phyloP scores from a whole-genome alignment of 1,140 invertebrate species.

The Colletes gigas region DNA sequence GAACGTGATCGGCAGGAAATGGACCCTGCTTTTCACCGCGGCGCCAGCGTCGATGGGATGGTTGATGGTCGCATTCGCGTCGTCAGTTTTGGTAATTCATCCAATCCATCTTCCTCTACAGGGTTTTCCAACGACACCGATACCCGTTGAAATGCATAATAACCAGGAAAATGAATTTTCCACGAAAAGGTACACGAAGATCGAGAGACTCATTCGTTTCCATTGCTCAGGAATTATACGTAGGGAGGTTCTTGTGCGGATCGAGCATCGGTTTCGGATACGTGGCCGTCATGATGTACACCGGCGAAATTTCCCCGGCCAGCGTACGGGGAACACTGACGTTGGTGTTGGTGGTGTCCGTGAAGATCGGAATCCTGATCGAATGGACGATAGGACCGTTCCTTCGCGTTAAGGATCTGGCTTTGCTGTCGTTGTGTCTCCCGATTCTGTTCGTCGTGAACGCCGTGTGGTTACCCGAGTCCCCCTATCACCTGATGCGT shows the following conservation, averaged over 20 bases:
- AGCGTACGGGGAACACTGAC: constrained; percentile 85
- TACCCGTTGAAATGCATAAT: too few relatives aligned
- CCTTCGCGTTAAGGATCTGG: constrained; percentile 81
- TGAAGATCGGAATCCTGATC: constrained; percentile 83
- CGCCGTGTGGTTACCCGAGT: constrained; percentile 87
- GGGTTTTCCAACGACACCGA: too few relatives aligned
- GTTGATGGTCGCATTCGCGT: constrained; percentile 82
- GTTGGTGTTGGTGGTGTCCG: constrained; percentile 82
- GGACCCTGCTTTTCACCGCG: constrained; percentile 82
- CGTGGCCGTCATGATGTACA: constrained; percentile 83
- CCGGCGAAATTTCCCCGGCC: constrained; percentile 84
- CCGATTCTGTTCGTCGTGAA: constrained; percentile 83
- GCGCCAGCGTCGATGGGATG: constrained; percentile 84
- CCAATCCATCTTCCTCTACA: background rate
- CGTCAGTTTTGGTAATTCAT: constrained; percentile 71
- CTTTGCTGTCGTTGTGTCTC: constrained; percentile 80
- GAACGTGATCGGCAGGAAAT: constrained; percentile 83
- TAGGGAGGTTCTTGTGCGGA: constrained; percentile 80
- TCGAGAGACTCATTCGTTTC: background rate
- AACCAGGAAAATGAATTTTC: background rate
- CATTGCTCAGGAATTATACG: constrained; percentile 49
- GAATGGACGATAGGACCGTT: constrained; percentile 85
- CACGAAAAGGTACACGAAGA: background rate
- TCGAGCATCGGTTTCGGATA: constrained; percentile 84
- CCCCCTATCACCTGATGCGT: constrained; percentile 86